Base-by-base conservation (phyloP, 2,888 invertebrate genomes). In the Pseudolycoriella hygida region DNA sequence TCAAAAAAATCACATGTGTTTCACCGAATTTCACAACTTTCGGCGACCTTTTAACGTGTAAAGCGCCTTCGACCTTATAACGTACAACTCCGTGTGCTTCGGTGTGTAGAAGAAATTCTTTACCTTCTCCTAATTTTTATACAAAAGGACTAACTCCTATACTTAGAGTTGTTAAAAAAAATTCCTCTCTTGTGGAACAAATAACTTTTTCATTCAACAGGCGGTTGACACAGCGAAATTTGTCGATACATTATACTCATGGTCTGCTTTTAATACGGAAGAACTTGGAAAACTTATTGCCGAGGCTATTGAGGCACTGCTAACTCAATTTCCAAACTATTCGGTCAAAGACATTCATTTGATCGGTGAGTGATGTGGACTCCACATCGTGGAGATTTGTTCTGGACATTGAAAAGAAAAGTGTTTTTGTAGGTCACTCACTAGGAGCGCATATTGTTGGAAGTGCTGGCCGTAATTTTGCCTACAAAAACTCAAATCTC, bases 221-320 rank as follows among this genome's bases (percentile, higher is more conserved):
- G 34, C 34, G n/a, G 34, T 34, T 14, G 34, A 34, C 34, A 34
- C 34, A 34, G 12, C 34, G 11, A 12, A 34, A 14, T 46, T 31
- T 18, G 45, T 52, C 14, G 46, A 48, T 32, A 48, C 48, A 14
- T 12, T 52, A 3, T 51, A 52, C 37, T 25, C 47, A 10, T 52
- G 50, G 50, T 44, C 44, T 5, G 46, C 50, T n/a, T 49, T 52
- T 14, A 47, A 52, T 40, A 49, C 49, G 3, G 43, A 46, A 42
- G 39, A 43, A 40, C 17, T 51, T 30, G 50, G 50, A 12, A 41
- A 34, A 20, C 31, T 43, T 3, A 20, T 51, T 17, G 49, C 48
- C 2, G 20, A 31, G 5, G 47, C 46, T 2, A 20, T 51, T 14
- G 37, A 32, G 2, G 32, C 45, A 14, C 30, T 49, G 2, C 25